phyloP scores from a whole-genome alignment of 2,888 invertebrate genomes.

The Limenitis camilla region DNA sequence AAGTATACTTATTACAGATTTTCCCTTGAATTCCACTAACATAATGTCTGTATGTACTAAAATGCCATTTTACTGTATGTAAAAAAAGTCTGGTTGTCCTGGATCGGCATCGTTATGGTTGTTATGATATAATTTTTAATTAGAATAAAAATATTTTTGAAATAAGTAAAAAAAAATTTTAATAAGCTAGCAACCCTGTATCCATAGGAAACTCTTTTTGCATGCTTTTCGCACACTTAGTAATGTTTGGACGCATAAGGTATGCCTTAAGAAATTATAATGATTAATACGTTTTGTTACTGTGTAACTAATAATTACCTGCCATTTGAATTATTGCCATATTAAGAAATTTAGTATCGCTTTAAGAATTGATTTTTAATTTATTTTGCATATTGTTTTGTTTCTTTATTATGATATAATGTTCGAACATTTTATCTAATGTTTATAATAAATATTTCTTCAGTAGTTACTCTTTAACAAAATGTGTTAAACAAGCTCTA shows the following conservation, averaged over 20 bases:
- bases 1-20: too few relatives aligned
- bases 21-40: too few relatives aligned
- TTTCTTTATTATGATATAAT: neutral
- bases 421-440: neutral
- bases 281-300: constrained; percentile 32
- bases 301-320: constrained; percentile 28
- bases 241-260: constrained; percentile 44
- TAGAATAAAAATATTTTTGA: neutral
- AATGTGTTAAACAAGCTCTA: too few relatives aligned
- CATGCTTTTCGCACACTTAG: constrained; percentile 20
- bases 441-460: too few relatives aligned
- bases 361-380: constrained; percentile 18
- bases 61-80: too few relatives aligned
- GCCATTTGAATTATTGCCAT: constrained; percentile 20
- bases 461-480: too few relatives aligned
- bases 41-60: too few relatives aligned
- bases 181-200: constrained; percentile 8
- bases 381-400: constrained; percentile 10
- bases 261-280: constrained; percentile 32
- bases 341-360: constrained; percentile 20
- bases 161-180: neutral
- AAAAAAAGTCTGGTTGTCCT: too few relatives aligned
- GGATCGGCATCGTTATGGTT: too few relatives aligned
- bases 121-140: too few relatives aligned
- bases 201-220: constrained; percentile 3